These are phyloP conservation scores for Danio jaintianensis DNA, from an alignment of 2,797 vertebrate genomes.

Conservation along the genomic window DNA sequence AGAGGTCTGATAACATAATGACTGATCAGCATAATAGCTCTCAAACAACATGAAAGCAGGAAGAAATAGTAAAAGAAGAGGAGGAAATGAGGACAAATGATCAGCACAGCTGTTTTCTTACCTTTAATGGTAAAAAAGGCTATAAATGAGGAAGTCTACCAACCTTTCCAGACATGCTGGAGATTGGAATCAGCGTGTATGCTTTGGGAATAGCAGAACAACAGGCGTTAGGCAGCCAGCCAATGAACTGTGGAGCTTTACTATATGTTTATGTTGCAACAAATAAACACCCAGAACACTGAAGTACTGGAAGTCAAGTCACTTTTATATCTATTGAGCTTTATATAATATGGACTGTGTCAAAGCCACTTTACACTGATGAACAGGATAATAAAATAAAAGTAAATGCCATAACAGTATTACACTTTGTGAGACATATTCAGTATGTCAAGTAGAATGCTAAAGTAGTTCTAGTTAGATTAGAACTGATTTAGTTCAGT, in stretches of 20 bases:
- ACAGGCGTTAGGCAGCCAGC: conserved; percentile 35
- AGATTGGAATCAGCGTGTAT: conserved; percentile 52
- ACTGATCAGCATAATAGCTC: background rate
- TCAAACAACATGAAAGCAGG: conserved; percentile 8
- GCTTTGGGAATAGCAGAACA: conserved; percentile 29
- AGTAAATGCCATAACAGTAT: too few relatives aligned
- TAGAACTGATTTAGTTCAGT: too few relatives aligned
- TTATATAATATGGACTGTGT: too few relatives aligned
- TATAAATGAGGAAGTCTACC: background rate
- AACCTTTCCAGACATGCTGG: conserved; percentile 24
- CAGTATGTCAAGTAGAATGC: too few relatives aligned
- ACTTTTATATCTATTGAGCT: too few relatives aligned
- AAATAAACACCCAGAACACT: conserved; percentile 18
- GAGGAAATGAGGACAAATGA: background rate
- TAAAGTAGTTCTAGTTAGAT: too few relatives aligned
- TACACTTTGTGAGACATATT: too few relatives aligned
- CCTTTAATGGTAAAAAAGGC: background rate
- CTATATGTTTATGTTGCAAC: background rate
- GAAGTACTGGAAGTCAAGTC: conserved; percentile 28
- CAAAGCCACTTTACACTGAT: too few relatives aligned
- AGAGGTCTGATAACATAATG: conserved; percentile 15
- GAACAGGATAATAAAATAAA: too few relatives aligned
- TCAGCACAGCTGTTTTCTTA: conserved; percentile 22
- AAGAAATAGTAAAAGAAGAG: background rate
- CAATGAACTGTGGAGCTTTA: conserved; percentile 7